Evolutionary conservation across 2,113 vertebrate genomes (phyloP).

Genomic region (Chrysochloris asiatica): DNA sequence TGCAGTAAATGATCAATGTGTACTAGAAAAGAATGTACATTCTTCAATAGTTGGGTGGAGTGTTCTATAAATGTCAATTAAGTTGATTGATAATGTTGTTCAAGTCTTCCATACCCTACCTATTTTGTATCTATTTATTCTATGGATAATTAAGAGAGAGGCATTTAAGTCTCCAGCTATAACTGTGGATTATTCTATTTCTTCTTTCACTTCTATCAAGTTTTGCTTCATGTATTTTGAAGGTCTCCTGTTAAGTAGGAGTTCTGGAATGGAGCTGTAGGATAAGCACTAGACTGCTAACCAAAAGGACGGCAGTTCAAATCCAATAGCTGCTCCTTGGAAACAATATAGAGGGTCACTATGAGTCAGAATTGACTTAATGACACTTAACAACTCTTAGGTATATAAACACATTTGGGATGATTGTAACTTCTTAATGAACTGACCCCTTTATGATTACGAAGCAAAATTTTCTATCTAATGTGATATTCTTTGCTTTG

Average conservation of each 20-base stretch:
- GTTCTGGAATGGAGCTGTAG: too few relatives aligned
- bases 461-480: not conserved
- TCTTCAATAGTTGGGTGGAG: not conserved
- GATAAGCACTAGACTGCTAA: too few relatives aligned
- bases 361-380: too few relatives aligned
- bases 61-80: not conserved
- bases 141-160: not conserved
- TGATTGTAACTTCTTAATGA: not conserved
- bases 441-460: not conserved
- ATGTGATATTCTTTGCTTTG: not conserved
- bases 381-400: too few relatives aligned
- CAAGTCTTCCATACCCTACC: not conserved
- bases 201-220: not conserved
- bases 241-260: too few relatives aligned
- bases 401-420: too few relatives aligned
- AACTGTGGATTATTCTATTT: not conserved
- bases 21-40: not conserved
- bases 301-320: too few relatives aligned
- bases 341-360: too few relatives aligned
- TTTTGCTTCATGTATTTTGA: not conserved
- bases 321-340: too few relatives aligned
- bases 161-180: not conserved
- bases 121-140: not conserved
- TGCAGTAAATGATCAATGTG: not conserved
- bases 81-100: not conserved